Evolutionary conservation across 1,140 invertebrate species (phyloP).

Genomic region (Meloidogyne floridensis): DNA sequence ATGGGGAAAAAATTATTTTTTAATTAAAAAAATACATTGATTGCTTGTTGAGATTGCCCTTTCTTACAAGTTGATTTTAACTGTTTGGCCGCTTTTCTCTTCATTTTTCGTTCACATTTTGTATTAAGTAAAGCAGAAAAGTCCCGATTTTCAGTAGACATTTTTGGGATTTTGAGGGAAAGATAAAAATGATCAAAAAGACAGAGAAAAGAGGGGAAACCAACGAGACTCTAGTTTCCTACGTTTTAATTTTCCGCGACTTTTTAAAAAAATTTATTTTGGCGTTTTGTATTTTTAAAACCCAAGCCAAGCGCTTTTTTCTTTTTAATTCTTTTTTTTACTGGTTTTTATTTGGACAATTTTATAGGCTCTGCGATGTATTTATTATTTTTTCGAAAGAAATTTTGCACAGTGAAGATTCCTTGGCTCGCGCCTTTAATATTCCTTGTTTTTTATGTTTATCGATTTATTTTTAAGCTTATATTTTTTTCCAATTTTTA

Average conservation of each 20-base stretch:
- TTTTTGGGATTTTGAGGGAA: background rate
- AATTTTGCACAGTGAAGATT: background rate
- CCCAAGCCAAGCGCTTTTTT: background rate
- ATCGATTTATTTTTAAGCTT: no score
- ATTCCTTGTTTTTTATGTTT: no score
- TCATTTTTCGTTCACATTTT: background rate
- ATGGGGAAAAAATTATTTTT: background rate
- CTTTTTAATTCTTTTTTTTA: background rate
- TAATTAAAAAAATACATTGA: background rate
- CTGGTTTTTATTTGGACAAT: slow-evolving; percentile 1
- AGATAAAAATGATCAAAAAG: background rate
- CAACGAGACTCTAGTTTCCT: no score
- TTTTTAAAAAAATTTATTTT: background rate
- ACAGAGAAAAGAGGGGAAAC: background rate
- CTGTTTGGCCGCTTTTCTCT: background rate
- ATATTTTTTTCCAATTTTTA: no score
- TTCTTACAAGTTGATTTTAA: background rate
- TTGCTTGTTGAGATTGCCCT: background rate
- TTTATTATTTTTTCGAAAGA: background rate
- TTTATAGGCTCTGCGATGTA: background rate
- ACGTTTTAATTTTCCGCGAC: background rate
- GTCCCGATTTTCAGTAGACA: background rate
- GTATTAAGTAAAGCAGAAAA: background rate
- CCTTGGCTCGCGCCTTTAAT: background rate
- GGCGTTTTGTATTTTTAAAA: background rate